Conservation (phyloP, 1,140 invertebrate species). For the Aphelenchoides avenae region DNA sequence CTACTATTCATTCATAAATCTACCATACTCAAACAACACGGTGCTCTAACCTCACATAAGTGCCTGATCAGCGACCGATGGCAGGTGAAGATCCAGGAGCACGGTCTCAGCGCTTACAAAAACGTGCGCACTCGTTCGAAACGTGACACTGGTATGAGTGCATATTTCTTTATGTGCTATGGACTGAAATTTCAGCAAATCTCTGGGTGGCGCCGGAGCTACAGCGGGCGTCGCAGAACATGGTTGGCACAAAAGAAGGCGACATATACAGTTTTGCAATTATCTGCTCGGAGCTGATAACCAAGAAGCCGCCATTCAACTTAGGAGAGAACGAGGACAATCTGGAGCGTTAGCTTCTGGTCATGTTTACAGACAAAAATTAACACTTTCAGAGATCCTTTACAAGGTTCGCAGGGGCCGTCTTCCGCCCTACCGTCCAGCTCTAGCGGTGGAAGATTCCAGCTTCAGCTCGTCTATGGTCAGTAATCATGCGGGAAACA, state of each 20-base stretch:
- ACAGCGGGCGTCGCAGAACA: conserved; percentile 5
- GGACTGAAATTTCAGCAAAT: no score
- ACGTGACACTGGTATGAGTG: no score
- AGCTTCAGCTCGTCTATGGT: conserved; percentile 20
- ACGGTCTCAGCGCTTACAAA: no score
- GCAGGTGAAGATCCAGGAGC: conserved; percentile 52
- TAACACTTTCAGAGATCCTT: conserved; percentile 25
- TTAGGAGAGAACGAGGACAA: background rate
- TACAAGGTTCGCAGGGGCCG: no score
- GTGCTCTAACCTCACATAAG: conserved; percentile 41
- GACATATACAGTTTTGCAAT: conserved; percentile 27
- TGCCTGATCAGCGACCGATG: conserved; percentile 57
- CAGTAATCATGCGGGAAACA: conserved; percentile 3
- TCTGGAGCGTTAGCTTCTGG: background rate
- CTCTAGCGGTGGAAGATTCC: background rate
- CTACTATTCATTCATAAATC: no score
- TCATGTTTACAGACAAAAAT: background rate
- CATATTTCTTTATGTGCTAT: no score
- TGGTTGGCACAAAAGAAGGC: no score
- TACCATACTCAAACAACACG: conserved; percentile 46
- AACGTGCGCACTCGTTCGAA: no score
- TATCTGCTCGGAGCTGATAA: conserved; percentile 17
- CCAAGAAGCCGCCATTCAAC: conserved; percentile 39
- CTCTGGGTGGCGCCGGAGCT: no score
- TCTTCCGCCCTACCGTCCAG: conserved; percentile 12